phyloP scores from a whole-genome alignment of 64 coral and sea anemone genomes.

The Pachyseris speciosa region DNA sequence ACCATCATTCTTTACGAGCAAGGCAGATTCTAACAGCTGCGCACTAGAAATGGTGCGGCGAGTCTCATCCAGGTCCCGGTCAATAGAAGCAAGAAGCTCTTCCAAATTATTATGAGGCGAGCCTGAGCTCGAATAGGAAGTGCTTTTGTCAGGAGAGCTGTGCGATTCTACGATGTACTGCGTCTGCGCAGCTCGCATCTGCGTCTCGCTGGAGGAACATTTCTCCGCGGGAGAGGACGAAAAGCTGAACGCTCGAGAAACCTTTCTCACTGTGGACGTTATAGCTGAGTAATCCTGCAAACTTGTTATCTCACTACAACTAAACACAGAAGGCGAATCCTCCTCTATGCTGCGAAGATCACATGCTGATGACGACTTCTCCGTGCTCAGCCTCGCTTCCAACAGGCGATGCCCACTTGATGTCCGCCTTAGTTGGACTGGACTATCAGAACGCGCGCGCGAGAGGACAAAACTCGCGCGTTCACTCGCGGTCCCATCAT shows the following conservation, averaged over 20 bases:
- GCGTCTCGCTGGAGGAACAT: background rate
- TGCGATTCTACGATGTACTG: slow-evolving; percentile 20
- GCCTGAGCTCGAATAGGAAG: slow-evolving; percentile 10
- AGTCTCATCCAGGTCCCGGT: slow-evolving; percentile 88
- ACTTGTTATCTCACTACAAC: slow-evolving; percentile 34
- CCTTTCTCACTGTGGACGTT: slow-evolving; percentile 55
- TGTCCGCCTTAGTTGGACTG: background rate
- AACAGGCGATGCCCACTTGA: slow-evolving; percentile 25
- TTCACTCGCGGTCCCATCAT: background rate
- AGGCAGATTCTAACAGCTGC: slow-evolving; percentile 83
- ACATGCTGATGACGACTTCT: slow-evolving; percentile 42
- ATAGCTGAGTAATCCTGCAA: slow-evolving; percentile 62
- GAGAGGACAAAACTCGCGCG: background rate
- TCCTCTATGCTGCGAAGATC: slow-evolving; percentile 51
- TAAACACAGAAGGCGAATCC: slow-evolving; percentile 5
- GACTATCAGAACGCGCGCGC: background rate
- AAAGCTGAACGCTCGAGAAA: slow-evolving; percentile 40
- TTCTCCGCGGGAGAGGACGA: background rate
- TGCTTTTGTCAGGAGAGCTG: background rate
- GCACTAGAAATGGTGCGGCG: slow-evolving; percentile 85
- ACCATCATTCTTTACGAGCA: slow-evolving; percentile 48
- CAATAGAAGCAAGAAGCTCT: slow-evolving; percentile 86
- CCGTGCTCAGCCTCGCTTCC: slow-evolving; percentile 4
- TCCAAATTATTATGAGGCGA: slow-evolving; percentile 52
- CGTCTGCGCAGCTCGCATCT: slow-evolving; percentile 3